A percentile compares a stretch with the other conserved stretches of the same genome.
Evolutionary conservation across 2,113 vertebrate species (phyloP).

Genomic region (Pachypanchax playfairii): DNA sequence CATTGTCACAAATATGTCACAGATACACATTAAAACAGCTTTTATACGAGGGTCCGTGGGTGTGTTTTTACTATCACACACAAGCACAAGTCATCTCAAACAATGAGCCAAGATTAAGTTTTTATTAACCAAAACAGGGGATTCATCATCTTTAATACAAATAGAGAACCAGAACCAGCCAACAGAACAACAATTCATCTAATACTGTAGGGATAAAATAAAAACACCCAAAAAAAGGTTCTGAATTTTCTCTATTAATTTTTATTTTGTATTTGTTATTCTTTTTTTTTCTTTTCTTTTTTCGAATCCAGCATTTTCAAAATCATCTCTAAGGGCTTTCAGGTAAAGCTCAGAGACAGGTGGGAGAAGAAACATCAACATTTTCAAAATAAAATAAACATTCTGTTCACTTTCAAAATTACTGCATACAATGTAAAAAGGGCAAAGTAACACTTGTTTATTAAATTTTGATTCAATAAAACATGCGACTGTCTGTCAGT

Average conservation of each 20-base stretch:
- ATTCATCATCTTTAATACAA: slow-evolving; percentile 76
- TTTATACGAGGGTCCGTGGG: slow-evolving; percentile 54
- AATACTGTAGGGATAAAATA: slow-evolving; percentile 70
- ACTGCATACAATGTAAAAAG: slow-evolving; percentile 4
- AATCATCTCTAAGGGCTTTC: slow-evolving; percentile 37
- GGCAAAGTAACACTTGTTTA: background rate
- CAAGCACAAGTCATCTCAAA: slow-evolving; percentile 70
- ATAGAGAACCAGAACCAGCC: slow-evolving; percentile 69
- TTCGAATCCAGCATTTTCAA: slow-evolving; percentile 54
- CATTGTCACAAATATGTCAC: slow-evolving; percentile 77
- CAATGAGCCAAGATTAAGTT: slow-evolving; percentile 72
- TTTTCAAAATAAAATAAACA: background rate
- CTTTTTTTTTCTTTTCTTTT: slow-evolving; percentile 32
- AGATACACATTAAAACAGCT: slow-evolving; percentile 74
- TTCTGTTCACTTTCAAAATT: slow-evolving; percentile 9
- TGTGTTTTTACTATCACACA: slow-evolving; percentile 43
- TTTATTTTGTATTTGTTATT: background rate
- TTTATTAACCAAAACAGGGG: slow-evolving; percentile 71
- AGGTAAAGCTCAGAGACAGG: slow-evolving; percentile 38
- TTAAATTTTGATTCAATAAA: slow-evolving; percentile 11
- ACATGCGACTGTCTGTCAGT: slow-evolving; percentile 12
- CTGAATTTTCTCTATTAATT: slow-evolving; percentile 27
- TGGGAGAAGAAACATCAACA: slow-evolving; percentile 20
- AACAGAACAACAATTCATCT: slow-evolving; percentile 71
- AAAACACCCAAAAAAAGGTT: slow-evolving; percentile 51